Base-by-base conservation (phyloP, 1,140 invertebrate species). In the Helicoverpa armigera region DNA sequence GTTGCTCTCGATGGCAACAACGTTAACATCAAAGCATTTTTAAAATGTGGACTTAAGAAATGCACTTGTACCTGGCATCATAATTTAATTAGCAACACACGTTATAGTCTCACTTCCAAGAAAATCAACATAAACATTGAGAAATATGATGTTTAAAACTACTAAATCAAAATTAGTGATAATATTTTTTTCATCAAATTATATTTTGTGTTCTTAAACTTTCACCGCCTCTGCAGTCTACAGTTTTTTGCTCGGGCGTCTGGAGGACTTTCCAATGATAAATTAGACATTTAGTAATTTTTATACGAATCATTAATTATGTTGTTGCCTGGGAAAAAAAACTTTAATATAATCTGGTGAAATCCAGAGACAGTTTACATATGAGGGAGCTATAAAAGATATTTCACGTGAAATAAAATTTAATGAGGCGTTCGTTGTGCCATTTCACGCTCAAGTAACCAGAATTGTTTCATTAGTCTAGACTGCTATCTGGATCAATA, bases 201-300 rank as follows among this genome's bases (percentile, higher is more conserved):
- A 78, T 78, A 29, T 78, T 70, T 48, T 77, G 31, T 48, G 11
- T 65, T 69, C 48, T 81, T 31, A 16, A 67, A 72, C 60, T 72
- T 63, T 74, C 65, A 61, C 48, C 67, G 54, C 56, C 56, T 31
- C 60, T 75, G 72, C 72, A 67, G 72, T 85, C 82, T 81, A 80
- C 65, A 65, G 58, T 61, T 82, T 83, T 82, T 82, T 82, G 51
- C 70, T 76, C 48, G 29, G 58, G 67, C 81, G 81, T 87, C 84
- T 85, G 80, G 80, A 83, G 80, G 88, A 85, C 85, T 84, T 84
- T 85, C 73, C 48, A 79, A 86, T 87, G 86, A 88, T 88, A 88
- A 88, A 88, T 82, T 83, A 77, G 35, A 12, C 61, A 53, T 79
- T 88, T 88, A 83, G 81, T 85, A 63, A 69, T 50, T 73, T 70